Evolutionary conservation across 2,888 invertebrate genomes (phyloP).

Genomic region (Hyppa rectilinea): DNA sequence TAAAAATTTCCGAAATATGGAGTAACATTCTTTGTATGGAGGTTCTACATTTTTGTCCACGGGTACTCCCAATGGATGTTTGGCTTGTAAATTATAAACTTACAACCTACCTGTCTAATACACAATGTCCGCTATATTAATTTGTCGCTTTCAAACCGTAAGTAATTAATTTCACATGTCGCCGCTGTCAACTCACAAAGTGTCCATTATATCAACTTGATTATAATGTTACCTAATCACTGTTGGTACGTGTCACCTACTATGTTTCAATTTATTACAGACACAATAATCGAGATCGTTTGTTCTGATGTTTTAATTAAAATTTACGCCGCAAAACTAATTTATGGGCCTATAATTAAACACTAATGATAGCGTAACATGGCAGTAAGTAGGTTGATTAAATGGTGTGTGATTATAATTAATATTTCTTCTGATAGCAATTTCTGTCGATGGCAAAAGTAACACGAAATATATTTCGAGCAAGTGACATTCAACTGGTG

Average conservation of each 20-base stretch:
- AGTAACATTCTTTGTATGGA: too few species aligned
- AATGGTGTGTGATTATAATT: not conserved
- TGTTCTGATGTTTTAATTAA: slow-evolving; percentile 18
- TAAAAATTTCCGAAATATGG: too few species aligned
- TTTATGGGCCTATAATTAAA: not conserved
- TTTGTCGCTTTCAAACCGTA: slow-evolving; percentile 39
- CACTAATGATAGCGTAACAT: not conserved
- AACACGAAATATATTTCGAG: too few species aligned
- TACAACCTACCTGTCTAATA: not conserved
- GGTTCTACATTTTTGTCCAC: too few species aligned
- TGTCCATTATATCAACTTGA: slow-evolving; percentile 53
- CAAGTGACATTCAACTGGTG: not conserved
- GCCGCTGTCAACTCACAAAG: slow-evolving; percentile 53
- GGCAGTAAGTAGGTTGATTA: not conserved
- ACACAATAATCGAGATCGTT: not conserved
- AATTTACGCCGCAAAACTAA: not conserved
- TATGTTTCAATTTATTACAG: slow-evolving; percentile 17
- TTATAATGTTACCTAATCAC: slow-evolving; percentile 54
- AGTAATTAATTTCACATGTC: slow-evolving; percentile 58
- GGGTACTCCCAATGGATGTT: too few species aligned
- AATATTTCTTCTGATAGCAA: not conserved
- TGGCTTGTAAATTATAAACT: not conserved
- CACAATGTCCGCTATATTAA: slow-evolving; percentile 30
- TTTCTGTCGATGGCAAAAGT: too few species aligned
- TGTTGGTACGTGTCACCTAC: slow-evolving; percentile 10